Conservation (phyloP, 2,797 vertebrate genomes). For the Cyclura pinguis region DNA sequence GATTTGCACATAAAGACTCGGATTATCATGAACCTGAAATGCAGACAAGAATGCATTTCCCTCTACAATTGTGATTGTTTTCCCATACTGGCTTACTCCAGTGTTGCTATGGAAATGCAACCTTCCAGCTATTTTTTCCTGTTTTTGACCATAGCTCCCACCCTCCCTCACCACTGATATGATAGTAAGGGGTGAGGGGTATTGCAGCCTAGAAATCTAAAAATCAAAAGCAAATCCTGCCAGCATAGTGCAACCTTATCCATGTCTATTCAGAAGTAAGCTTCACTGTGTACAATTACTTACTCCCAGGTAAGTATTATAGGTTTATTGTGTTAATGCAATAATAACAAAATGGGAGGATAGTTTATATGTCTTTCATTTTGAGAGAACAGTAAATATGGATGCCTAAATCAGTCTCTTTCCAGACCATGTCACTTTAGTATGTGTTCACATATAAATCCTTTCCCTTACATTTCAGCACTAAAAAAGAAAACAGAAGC, state of each 20-base stretch:
- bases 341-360: not conserved
- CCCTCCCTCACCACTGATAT: too few species aligned
- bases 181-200: too few species aligned
- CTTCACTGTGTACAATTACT: not conserved
- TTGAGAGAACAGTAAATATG: not conserved
- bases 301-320: not conserved
- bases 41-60: too few species aligned
- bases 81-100: not conserved
- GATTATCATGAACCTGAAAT: not conserved
- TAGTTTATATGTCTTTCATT: not conserved
- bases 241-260: too few species aligned
- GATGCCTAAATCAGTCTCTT: not conserved
- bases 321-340: not conserved
- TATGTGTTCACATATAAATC: not conserved
- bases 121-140: not conserved
- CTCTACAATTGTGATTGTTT: fast-evolving
- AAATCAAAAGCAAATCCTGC: too few species aligned
- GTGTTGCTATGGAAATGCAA: not conserved
- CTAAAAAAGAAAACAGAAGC: not conserved
- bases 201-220: too few species aligned
- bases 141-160: not conserved
- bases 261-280: too few species aligned
- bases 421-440: not conserved
- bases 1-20: not conserved
- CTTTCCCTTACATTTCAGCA: not conserved